Evolutionary conservation across 2,797 vertebrate genomes (phyloP).

Genomic region (Lutjanus campechanus): DNA sequence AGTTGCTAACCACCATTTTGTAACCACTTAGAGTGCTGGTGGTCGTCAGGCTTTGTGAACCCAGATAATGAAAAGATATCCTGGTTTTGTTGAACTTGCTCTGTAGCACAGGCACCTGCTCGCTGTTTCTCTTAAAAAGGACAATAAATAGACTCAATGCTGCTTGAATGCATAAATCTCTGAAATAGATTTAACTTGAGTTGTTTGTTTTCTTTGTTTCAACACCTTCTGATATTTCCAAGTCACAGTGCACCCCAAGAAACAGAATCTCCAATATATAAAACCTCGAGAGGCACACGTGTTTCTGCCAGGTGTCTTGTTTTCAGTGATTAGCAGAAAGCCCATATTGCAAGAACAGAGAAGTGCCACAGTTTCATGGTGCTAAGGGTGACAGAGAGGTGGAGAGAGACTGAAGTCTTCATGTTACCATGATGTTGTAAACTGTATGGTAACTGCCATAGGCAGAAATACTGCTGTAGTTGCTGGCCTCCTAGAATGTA

Average conservation of each 20-base stretch:
- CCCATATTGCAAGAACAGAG: not conserved
- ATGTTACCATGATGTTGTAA: not conserved
- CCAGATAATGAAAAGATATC: no score
- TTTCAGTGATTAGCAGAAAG: no score
- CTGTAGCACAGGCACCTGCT: no score
- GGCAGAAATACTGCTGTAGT: not conserved
- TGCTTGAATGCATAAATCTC: not conserved
- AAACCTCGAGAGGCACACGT: not conserved
- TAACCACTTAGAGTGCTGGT: no score
- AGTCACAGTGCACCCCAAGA: not conserved
- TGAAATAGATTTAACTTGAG: not conserved
- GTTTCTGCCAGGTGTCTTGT: not conserved
- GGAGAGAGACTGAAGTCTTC: not conserved
- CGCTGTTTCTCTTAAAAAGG: not conserved
- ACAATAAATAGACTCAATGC: not conserved
- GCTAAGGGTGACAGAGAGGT: not conserved
- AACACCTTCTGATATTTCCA: not conserved
- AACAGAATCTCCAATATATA: not conserved
- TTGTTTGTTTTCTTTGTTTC: slow-evolving; percentile 10
- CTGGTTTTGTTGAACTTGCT: no score
- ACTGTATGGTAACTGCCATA: not conserved
- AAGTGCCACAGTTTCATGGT: not conserved
- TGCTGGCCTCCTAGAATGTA: not conserved
- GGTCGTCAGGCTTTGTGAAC: no score
- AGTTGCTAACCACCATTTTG: no score